Base-by-base conservation (phyloP, 1,140 invertebrate genomes). In the Drosophila sproati region DNA sequence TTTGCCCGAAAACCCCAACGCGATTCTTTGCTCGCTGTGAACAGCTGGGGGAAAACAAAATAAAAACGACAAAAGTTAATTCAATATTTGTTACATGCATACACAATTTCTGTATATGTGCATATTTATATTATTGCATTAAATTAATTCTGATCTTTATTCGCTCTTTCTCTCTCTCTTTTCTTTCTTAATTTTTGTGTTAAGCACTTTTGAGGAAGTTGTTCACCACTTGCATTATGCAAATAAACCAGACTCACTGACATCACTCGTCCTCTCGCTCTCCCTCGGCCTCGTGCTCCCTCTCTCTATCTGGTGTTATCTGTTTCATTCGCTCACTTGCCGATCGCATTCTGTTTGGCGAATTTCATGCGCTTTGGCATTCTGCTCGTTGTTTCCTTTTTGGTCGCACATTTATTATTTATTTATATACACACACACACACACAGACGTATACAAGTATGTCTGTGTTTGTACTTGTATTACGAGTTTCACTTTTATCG, bases 401-500 rank as follows among this genome's bases (percentile, higher is more conserved):
- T 75, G 66, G 66, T 62, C 72, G 52, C 72, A 74, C 64, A 69
- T 56, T 72, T 72, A 73, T 60, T 73, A 73, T 48, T 68, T 68
- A 60, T 55, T 68, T 43, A 62, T 62, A 37, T 51, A 43, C 50
- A 5, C 32, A 55, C 41, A 28, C 4, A 29, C 5, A 12, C 35
- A 41, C 37, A 54, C 28, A 41, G 39, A 20, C 3, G 32, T 47
- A 20, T 50, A 10, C 4, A 41, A 34, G 43, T 69, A 12, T 68
- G 43, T 54, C 39, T 51, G 10, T 57, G 51, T 34, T 10, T 69
- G 57, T 75, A 70, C 66, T 79, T 54, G 61, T 62, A 55, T 8
- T 68, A 35, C 51, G 41, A 78, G 57, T 81, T 86, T 86, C 71
- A 85, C 63, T 75, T 80, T 85, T 80, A 76, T 82, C 57, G 47